Evolutionary conservation across 2,888 invertebrate species (phyloP).

Genomic region (Scaeva pyrastri): DNA sequence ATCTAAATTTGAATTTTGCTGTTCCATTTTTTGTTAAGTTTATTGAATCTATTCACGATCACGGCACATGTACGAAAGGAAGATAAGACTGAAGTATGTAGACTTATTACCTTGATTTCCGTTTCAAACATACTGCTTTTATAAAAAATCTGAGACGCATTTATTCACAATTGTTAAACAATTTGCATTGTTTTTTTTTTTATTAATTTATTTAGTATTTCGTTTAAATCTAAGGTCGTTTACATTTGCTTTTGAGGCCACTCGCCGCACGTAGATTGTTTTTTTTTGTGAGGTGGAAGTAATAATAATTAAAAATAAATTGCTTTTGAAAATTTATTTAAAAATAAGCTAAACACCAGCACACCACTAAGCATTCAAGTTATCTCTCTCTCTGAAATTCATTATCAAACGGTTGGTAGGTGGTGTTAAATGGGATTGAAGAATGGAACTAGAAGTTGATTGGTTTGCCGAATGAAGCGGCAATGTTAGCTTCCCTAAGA

Average conservation of each 20-base stretch:
- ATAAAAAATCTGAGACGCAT: slow-evolving; percentile 2
- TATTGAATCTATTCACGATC: too few relatives aligned
- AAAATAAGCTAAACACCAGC: slow-evolving; percentile 38
- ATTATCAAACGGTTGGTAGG: slow-evolving; percentile 26
- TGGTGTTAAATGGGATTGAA: slow-evolving; percentile 17
- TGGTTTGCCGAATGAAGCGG: slow-evolving; percentile 97
- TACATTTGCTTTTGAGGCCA: slow-evolving; percentile 42
- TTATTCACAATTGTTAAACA: slow-evolving; percentile 39
- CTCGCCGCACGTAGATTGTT: slow-evolving; percentile 39
- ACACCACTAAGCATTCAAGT: slow-evolving; percentile 9
- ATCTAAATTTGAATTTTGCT: too few relatives aligned
- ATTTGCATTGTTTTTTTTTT: slow-evolving; percentile 24
- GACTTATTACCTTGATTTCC: too few relatives aligned
- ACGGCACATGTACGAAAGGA: too few relatives aligned
- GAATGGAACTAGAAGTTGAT: slow-evolving; percentile 92
- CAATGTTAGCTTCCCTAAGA: slow-evolving; percentile 97
- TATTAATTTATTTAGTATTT: slow-evolving; percentile 44
- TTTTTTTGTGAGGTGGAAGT: slow-evolving; percentile 9
- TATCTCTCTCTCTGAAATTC: slow-evolving; percentile 41
- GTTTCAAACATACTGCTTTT: too few relatives aligned
- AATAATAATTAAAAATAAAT: slow-evolving; percentile 58
- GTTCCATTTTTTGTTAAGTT: too few relatives aligned
- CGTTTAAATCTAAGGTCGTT: slow-evolving; percentile 48
- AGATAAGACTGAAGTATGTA: too few relatives aligned
- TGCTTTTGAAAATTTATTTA: slow-evolving; percentile 50